Conservation (phyloP, 2,113 vertebrate genomes). For the Hepsetus odoe region DNA sequence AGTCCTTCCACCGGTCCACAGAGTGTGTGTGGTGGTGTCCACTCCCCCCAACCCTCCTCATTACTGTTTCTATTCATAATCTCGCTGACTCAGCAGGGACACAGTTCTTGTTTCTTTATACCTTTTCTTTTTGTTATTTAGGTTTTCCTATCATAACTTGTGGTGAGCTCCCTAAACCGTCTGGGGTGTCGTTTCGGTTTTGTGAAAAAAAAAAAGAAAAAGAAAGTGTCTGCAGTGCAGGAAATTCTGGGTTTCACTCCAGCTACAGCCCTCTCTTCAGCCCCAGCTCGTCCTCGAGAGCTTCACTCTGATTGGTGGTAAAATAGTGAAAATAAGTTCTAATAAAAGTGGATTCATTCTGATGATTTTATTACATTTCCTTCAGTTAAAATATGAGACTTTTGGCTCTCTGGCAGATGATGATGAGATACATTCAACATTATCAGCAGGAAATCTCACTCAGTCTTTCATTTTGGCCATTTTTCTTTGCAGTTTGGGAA, state of each 20-base stretch:
- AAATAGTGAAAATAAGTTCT: too few species aligned
- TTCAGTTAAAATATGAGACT: too few species aligned
- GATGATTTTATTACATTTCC: too few species aligned
- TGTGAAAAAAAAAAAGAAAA: conserved; percentile 13
- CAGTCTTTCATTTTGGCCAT: too few species aligned
- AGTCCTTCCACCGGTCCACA: neutral
- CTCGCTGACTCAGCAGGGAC: conserved; percentile 5
- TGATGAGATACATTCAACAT: too few species aligned
- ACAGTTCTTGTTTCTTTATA: neutral
- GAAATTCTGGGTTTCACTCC: neutral
- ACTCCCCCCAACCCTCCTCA: neutral
- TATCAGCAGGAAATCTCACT: too few species aligned
- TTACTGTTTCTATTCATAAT: conserved; percentile 22
- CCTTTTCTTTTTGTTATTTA: conserved; percentile 12
- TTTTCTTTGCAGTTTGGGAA: too few species aligned
- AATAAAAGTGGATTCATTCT: too few species aligned
- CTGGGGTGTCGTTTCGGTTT: conserved; percentile 10
- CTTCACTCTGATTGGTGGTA: too few species aligned
- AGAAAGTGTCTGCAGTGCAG: neutral
- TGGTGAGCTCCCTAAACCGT: conserved; percentile 7
- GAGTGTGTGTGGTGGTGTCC: neutral
- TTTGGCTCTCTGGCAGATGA: too few species aligned
- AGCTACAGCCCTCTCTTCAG: neutral
- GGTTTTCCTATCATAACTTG: conserved; percentile 1
- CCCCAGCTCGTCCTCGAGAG: neutral